A percentile compares a stretch with the other conserved stretches of the same genome.
phyloP scores from a whole-genome alignment of 2,113 vertebrate genomes.

The Lophotis ruficrista region DNA sequence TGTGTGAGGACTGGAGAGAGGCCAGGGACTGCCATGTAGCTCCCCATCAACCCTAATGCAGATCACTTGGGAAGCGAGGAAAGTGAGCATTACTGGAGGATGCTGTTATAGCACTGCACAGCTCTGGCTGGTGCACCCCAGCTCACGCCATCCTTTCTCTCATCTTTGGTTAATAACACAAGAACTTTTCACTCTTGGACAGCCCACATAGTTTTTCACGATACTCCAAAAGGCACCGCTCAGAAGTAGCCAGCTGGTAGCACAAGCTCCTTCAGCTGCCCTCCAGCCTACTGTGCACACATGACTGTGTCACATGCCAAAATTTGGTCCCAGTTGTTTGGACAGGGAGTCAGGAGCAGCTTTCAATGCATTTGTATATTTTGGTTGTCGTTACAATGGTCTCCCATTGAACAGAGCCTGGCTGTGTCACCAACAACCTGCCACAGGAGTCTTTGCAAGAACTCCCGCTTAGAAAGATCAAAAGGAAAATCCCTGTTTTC shows the following conservation, averaged over 20 bases:
- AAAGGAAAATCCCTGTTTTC: neutral
- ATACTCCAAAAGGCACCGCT: neutral
- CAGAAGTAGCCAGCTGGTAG: neutral
- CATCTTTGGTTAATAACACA: neutral
- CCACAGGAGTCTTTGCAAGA: neutral
- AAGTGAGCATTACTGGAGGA: neutral
- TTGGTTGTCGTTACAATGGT: neutral
- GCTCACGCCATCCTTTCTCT: neutral
- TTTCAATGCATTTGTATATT: neutral
- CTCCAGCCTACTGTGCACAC: fast-evolving
- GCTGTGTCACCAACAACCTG: neutral
- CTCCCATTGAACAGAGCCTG: neutral
- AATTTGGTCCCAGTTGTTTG: neutral
- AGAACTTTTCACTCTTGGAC: neutral
- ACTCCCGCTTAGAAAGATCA: neutral
- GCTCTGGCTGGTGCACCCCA: neutral
- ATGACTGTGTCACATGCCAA: neutral
- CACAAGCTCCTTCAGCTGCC: neutral
- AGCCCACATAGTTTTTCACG: neutral
- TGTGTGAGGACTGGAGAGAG: neutral
- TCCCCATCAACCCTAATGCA: neutral
- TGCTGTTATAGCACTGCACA: neutral
- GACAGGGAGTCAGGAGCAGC: neutral
- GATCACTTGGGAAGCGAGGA: neutral
- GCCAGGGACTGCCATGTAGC: neutral